Evolutionary conservation across 1,140 invertebrate species (phyloP), one percentile per base, ranked within the genome.

Genomic region (Solen grandis): DNA sequence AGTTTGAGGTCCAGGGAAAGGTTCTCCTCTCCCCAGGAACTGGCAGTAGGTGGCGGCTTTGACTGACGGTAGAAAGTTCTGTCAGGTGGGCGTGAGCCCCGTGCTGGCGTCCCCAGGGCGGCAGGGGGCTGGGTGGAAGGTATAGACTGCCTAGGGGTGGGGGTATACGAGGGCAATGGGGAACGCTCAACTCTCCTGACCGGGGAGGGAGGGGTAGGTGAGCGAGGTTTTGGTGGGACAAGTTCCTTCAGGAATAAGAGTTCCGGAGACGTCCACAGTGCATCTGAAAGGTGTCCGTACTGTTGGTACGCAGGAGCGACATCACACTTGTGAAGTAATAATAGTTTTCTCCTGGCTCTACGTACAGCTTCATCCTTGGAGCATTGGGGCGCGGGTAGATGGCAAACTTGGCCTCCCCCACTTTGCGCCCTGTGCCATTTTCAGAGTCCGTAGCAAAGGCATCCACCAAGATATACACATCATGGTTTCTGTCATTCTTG

Each of bases 301-400:
- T 85, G 52, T 76, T 63, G 50, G 85, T 88, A 5, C 87, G 54
- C 1, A 89, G 63, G 0, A 90, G 69, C 31, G 88, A 88, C 81
- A 89, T 60, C n/a, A 89, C 77, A 54, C 86, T 84, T 13, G 86
- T 85, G 66, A 77, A 89, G 66, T 86, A 74, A 70, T 90, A 91
- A 80, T 90, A 89, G 65, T 90, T 82, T 14, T 89, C 85, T 0
- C 89, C 89, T n/a, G 84, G 86, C 27, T 87, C 83, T n/a, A 86
- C 88, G n/a, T 84, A 60, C 22, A 87, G 76, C 65, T 90, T 89
- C 59, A 89, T 88, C 27, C 85, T 72, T 0, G 90, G 90, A 16
- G 88, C 88, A 73, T 91, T 89, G 16, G 89, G 89, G 19, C 90
- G 81, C 27, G 90, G 90, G 74, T 90, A 91, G 65, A 90, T 90